These are phyloP conservation scores for Ennomos erosarius DNA, from an alignment of 2,888 invertebrate species.

Conservation along the genomic window DNA sequence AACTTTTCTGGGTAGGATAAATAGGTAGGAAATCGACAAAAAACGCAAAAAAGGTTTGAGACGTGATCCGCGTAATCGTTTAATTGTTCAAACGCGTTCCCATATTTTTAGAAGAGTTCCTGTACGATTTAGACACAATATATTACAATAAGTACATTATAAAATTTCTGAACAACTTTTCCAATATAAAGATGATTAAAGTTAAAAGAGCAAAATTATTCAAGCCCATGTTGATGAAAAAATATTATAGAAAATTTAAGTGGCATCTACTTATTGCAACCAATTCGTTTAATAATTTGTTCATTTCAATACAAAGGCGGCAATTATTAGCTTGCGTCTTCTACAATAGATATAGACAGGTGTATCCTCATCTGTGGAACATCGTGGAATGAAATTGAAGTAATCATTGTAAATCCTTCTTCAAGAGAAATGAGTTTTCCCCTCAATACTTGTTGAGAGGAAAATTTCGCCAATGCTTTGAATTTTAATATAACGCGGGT, in stretches of 20 bases:
- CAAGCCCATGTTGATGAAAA: neutral
- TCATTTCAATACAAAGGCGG: conserved; percentile 4
- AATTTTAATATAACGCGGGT: neutral
- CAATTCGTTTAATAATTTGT: neutral
- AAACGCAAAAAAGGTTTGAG: no score
- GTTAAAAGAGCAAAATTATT: no score
- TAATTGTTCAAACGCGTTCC: no score
- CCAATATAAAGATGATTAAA: no score
- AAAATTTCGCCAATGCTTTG: neutral
- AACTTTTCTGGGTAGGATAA: no score
- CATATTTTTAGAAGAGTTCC: no score
- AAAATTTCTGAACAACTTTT: no score
- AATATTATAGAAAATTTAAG: neutral
- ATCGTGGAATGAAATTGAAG: conserved; percentile 7
- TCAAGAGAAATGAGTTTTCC: neutral
- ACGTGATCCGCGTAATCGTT: no score
- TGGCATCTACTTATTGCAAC: neutral
- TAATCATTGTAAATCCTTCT: conserved; percentile 14
- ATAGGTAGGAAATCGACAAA: no score
- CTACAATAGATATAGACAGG: conserved; percentile 7
- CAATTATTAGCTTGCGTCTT: conserved; percentile 3
- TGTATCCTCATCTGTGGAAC: neutral
- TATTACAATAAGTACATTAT: no score
- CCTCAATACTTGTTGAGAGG: neutral
- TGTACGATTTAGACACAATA: no score